Percentiles rank a stretch among this genome's conserved stretches.
phyloP scores from a whole-genome alignment of 2,797 vertebrate species.

The Falco columbarius region DNA sequence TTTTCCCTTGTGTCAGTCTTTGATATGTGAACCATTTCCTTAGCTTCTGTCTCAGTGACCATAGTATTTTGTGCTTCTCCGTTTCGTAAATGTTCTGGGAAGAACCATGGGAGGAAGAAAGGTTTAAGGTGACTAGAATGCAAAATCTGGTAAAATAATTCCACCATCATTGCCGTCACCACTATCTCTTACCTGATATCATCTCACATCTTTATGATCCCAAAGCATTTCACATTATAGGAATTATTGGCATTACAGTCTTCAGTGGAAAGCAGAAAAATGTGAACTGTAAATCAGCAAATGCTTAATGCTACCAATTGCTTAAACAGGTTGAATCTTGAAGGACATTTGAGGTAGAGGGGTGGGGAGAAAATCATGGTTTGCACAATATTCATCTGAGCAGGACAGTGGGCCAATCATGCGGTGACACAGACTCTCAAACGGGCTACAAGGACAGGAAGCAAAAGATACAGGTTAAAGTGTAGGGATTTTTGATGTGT shows the following conservation, averaged over 20 bases:
- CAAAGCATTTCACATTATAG: not conserved
- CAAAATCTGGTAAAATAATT: not conserved
- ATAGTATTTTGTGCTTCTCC: not conserved
- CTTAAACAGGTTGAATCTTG: not conserved
- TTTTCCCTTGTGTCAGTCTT: not conserved
- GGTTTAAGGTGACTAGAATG: not conserved
- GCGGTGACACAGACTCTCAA: not conserved
- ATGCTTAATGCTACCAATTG: not conserved
- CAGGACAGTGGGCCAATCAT: not conserved
- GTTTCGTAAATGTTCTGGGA: not conserved
- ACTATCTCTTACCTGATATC: not conserved
- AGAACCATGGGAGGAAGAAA: not conserved
- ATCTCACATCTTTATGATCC: not conserved
- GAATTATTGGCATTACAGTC: not conserved
- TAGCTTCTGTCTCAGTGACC: not conserved
- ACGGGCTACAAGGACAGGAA: not conserved
- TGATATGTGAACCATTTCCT: not conserved
- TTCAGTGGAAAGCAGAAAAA: not conserved
- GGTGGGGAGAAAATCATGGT: not conserved
- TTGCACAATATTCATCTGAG: not conserved
- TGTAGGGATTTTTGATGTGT: not conserved
- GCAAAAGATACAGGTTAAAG: not conserved
- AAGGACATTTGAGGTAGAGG: not conserved
- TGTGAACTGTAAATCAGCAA: not conserved
- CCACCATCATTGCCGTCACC: not conserved